Evolutionary conservation across 2,113 vertebrate genomes (phyloP), one percentile per base, ranked within the genome.

Genomic region (Xiphias gladius): DNA sequence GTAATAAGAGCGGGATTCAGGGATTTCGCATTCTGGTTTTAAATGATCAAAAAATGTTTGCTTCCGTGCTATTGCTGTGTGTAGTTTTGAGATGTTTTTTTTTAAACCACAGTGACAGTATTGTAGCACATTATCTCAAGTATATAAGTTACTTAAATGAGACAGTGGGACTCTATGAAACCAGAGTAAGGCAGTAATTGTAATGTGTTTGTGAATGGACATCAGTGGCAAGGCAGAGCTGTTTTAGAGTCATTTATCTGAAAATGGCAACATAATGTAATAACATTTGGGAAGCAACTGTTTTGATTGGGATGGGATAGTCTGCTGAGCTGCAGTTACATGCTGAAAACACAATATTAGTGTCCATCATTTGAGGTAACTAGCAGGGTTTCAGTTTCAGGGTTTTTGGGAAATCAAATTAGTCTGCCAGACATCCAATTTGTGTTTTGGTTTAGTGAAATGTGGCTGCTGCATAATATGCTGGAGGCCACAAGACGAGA

Each of bases 201-300:
- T 92, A 95, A 94, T 94, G 92, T 86, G 83, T 89, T 91, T 91
- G 88, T 86, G 86, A 83, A 64, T n/a, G 69, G 87, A 82, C 87
- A 83, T 86, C 83, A 85, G 52, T 86, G 72, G 86, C 85, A 89
- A 88, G 89, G 79, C 88, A 79, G 89, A 89, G 90, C 87, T 78
- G 88, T 93, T 94, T 92, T 93, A 67, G 88, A 92, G 92, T 95
- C 91, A 94, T 95, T 94, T 95, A 92, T 93, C 92, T 95, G 93
- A 94, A 95, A 96, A 95, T 94, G 94, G 94, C 92, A 93, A 93
- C 90, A 88, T 95, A 95, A 96, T 94, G 91, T 86, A 95, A 96
- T 95, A 95, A 94, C 92, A 94, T 94, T 95, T 95, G 87, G 91
- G 87, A 93, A 91, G 92, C 87, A 85, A 91, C 93, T 94, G 94